phyloP scores from a whole-genome alignment of 2,888 invertebrate genomes.

The Nysson spinosus region DNA sequence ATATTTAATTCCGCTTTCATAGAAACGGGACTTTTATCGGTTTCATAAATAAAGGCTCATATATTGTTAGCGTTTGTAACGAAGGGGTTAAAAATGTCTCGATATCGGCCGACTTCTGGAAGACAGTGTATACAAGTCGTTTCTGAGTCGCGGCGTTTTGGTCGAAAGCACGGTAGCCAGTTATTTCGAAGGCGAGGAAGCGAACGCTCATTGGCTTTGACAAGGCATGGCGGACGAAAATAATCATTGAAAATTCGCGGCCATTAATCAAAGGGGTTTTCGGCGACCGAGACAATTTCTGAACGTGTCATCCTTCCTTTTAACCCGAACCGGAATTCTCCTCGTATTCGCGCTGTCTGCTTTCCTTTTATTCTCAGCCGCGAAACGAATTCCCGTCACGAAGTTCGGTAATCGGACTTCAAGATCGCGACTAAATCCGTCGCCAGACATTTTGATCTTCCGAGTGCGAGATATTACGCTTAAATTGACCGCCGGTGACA shows the following conservation, averaged over 20 bases:
- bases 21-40: too few species aligned
- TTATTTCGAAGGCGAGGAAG: constrained; percentile 7
- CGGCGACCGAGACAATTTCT: too few species aligned
- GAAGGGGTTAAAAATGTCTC: too few species aligned
- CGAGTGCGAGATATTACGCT: not conserved
- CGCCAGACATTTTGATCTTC: constrained; percentile 9
- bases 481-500: constrained; percentile 12
- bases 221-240: constrained; percentile 40
- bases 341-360: too few species aligned
- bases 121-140: not conserved
- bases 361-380: constrained; percentile 2
- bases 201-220: constrained; percentile 16
- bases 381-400: constrained; percentile 9
- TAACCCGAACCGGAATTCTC: too few species aligned
- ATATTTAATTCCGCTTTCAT: too few species aligned
- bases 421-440: constrained; percentile 13
- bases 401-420: constrained; percentile 17
- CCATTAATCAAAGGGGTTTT: constrained; percentile 61
- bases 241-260: constrained; percentile 58
- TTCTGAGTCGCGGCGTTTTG: constrained; percentile 4
- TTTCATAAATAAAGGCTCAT: too few species aligned
- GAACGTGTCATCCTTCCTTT: too few species aligned
- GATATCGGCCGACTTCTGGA: too few species aligned
- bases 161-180: not conserved
- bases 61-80: too few species aligned